Conservation (phyloP, 2,797 vertebrate genomes). For the Micropoecilia bifurca region DNA sequence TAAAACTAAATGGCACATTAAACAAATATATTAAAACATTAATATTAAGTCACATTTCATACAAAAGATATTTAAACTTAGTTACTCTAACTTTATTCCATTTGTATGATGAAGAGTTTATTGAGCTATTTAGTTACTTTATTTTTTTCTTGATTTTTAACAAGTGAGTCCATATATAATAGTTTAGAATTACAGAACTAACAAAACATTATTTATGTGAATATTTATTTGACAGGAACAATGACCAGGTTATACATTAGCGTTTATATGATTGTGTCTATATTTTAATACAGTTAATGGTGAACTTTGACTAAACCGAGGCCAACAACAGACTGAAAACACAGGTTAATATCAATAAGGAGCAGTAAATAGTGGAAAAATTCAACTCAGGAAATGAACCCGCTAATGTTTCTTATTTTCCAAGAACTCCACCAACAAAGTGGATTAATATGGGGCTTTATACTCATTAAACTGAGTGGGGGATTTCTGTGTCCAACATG, state of each 20-base stretch:
- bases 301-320: not conserved
- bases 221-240: too few relatives aligned
- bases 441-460: slow-evolving; percentile 5
- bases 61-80: not conserved
- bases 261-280: not conserved
- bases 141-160: not conserved
- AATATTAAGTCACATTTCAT: not conserved
- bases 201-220: not conserved
- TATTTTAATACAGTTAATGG: not conserved
- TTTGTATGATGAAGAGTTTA: not conserved
- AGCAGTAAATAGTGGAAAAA: not conserved
- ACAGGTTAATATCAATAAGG: not conserved
- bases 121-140: not conserved
- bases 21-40: not conserved
- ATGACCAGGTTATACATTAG: too few relatives aligned
- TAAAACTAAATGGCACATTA: not conserved
- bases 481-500: not conserved
- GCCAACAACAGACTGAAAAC: not conserved
- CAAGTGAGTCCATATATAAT: not conserved
- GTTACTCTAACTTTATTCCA: not conserved
- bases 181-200: not conserved
- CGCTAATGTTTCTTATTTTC: not conserved
- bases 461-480: not conserved
- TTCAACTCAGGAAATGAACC: not conserved
- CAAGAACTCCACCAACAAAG: slow-evolving; percentile 5